Conservation (phyloP, 2,888 invertebrate genomes). For the Anthophora plumipes region DNA sequence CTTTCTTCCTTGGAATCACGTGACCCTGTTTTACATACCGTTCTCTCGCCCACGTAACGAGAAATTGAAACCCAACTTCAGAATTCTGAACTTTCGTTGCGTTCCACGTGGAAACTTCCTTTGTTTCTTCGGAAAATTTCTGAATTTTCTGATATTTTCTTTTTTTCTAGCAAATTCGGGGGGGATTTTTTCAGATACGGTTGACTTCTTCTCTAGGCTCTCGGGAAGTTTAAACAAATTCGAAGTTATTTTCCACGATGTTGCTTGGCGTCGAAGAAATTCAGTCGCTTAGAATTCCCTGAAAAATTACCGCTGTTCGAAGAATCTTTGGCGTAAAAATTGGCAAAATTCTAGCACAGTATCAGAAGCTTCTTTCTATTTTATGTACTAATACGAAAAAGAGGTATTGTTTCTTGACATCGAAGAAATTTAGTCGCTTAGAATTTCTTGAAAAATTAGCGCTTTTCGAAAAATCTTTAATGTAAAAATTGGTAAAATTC, state of each 20-base stretch:
- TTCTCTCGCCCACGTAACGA: background rate
- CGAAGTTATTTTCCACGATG: background rate
- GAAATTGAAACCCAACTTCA: background rate
- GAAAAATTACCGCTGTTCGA: background rate
- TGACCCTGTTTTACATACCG: constrained; percentile 4
- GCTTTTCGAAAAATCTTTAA: background rate
- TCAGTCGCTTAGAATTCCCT: background rate
- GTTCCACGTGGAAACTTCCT: background rate
- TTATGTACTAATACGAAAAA: no score
- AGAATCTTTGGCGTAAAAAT: background rate
- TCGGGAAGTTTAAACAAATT: background rate
- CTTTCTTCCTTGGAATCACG: background rate
- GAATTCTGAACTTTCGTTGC: background rate
- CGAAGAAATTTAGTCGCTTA: background rate
- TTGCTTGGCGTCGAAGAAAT: background rate
- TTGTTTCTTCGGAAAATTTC: background rate
- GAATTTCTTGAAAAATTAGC: background rate
- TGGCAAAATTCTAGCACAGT: no score
- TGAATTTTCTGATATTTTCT: background rate
- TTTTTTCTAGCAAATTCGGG: no score
- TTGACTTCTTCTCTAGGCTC: background rate
- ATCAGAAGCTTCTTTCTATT: no score
- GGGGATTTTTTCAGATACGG: background rate
- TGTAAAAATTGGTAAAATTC: background rate
- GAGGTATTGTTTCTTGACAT: background rate